These are phyloP conservation scores for Asteroscopus sphinx DNA, from an alignment of 2,888 invertebrate species.

Conservation along the genomic window DNA sequence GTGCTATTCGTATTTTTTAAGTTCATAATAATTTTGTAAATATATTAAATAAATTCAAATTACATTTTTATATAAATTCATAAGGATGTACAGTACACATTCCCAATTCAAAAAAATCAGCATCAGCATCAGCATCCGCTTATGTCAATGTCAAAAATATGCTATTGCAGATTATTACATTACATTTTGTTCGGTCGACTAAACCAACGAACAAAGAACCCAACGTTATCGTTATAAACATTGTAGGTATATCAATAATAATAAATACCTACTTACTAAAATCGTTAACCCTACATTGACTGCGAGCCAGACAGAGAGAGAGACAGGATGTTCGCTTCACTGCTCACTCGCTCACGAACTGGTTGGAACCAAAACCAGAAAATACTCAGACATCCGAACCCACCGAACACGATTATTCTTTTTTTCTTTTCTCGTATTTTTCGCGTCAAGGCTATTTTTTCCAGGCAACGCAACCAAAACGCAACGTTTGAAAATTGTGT, in stretches of 20 bases:
- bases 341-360: conserved; percentile 42
- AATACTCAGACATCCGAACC: not conserved
- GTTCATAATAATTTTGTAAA: no score
- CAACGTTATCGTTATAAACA: conserved; percentile 18
- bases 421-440: conserved; percentile 16
- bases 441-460: not conserved
- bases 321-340: conserved; percentile 28
- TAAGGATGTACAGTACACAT: no score
- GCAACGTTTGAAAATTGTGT: conserved; percentile 1
- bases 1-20: no score
- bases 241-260: conserved; percentile 17
- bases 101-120: no score
- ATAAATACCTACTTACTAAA: no score
- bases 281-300: conserved; percentile 14
- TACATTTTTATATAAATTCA: no score
- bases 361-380: conserved; percentile 25
- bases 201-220: conserved; percentile 4
- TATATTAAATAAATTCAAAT: no score
- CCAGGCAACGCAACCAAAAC: no score
- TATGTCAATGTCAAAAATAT: no score
- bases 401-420: not conserved
- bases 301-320: conserved; percentile 23
- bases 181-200: not conserved
- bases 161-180: conserved; percentile 13
- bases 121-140: no score